These are phyloP conservation scores for Catagonus wagneri DNA, from an alignment of 2,113 vertebrate genomes.

Conservation along the genomic window DNA sequence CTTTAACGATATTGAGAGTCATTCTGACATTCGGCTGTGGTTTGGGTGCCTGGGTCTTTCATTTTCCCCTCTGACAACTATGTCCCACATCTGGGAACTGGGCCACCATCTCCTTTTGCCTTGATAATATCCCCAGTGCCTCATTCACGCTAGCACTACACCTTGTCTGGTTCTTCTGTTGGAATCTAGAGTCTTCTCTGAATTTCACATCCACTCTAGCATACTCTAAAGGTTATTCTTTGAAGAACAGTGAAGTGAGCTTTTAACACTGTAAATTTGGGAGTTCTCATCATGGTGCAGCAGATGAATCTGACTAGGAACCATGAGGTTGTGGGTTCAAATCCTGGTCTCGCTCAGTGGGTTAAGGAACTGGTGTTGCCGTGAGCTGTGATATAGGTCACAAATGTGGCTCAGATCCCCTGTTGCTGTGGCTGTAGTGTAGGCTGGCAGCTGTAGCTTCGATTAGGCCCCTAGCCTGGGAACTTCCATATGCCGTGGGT, in stretches of 20 bases:
- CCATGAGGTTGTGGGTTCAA: too few relatives aligned
- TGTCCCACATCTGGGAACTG: not conserved
- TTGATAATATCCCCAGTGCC: not conserved
- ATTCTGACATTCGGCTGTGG: not conserved
- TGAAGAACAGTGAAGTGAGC: not conserved
- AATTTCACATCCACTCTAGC: not conserved
- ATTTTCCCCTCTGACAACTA: not conserved
- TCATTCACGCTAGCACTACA: not conserved
- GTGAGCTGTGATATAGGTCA: too few relatives aligned
- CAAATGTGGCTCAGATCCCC: too few relatives aligned
- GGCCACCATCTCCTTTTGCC: not conserved
- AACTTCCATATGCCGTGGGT: too few relatives aligned
- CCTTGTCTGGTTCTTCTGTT: not conserved
- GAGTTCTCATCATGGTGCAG: too few relatives aligned
- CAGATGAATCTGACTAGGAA: too few relatives aligned
- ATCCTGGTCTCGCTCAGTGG: too few relatives aligned
- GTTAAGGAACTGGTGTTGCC: too few relatives aligned
- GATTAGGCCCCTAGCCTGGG: too few relatives aligned
- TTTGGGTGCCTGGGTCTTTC: not conserved
- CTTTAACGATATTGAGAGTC: not conserved
- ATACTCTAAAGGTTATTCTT: constrained; percentile 29
- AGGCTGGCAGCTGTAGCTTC: too few relatives aligned
- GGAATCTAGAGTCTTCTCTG: not conserved
- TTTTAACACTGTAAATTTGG: not conserved
- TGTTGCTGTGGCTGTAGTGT: too few relatives aligned